These are phyloP conservation scores for Stegostoma tigrinum DNA, from an alignment of 2,113 vertebrate genomes.

Conservation along the genomic window DNA sequence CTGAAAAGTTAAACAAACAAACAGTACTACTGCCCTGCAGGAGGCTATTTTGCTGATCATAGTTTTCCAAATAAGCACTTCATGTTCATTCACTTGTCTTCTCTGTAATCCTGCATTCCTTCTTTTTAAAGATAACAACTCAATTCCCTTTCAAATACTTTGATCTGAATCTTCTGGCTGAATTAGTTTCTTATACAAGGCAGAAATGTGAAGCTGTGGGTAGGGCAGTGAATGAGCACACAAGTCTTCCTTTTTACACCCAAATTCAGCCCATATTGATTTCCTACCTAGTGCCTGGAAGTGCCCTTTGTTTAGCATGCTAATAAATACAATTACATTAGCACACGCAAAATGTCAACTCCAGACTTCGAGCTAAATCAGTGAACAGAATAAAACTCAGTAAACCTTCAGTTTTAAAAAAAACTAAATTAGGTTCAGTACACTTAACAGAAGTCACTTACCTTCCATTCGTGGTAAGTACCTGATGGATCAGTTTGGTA, in stretches of 20 bases:
- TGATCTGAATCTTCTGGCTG: too few relatives aligned
- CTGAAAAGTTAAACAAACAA: too few relatives aligned
- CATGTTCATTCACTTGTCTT: too few relatives aligned
- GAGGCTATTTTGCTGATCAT: too few relatives aligned
- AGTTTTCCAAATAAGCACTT: too few relatives aligned
- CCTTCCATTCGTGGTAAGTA: constrained; percentile 84
- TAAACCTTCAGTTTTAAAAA: neutral
- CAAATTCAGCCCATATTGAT: neutral
- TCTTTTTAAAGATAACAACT: too few relatives aligned
- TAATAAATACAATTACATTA: neutral
- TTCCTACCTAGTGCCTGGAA: neutral
- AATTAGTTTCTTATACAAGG: too few relatives aligned
- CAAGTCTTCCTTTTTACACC: neutral
- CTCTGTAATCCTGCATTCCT: too few relatives aligned
- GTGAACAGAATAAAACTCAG: neutral
- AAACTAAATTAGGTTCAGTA: neutral
- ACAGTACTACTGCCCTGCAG: too few relatives aligned
- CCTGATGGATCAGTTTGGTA: constrained; percentile 81
- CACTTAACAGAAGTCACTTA: constrained; percentile 43
- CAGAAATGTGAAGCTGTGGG: too few relatives aligned
- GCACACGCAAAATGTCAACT: too few relatives aligned
- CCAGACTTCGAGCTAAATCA: neutral
- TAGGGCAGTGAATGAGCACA: neutral
- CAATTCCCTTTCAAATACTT: too few relatives aligned
- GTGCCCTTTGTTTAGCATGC: neutral